phyloP scores from a whole-genome alignment of 2,888 invertebrate genomes.

The Stratiomys singularior region DNA sequence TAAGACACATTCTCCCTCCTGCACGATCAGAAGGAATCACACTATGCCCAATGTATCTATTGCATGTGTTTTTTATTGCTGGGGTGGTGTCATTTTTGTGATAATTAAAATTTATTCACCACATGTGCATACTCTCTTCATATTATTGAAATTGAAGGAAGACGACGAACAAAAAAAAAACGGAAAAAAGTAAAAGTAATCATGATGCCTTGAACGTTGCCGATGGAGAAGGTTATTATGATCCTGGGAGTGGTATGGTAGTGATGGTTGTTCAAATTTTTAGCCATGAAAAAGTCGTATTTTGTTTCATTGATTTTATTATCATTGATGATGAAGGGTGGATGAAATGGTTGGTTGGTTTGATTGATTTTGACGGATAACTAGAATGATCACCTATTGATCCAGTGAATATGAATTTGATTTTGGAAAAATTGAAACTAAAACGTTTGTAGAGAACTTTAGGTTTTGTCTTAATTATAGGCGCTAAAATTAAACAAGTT shows the following conservation, averaged over 20 bases:
- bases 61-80: constrained; percentile 14
- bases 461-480: no score
- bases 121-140: constrained; percentile 42
- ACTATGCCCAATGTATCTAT: no score
- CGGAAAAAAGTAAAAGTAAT: not conserved
- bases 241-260: not conserved
- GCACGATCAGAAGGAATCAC: no score
- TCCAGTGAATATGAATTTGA: no score
- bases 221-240: constrained; percentile 2
- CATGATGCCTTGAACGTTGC: not conserved
- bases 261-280: no score
- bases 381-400: no score
- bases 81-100: constrained; percentile 51
- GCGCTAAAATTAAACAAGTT: no score
- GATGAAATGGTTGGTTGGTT: not conserved
- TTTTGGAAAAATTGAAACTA: no score
- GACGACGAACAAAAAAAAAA: no score
- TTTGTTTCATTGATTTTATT: not conserved
- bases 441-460: no score
- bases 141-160: not conserved
- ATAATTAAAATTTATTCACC: constrained; percentile 52
- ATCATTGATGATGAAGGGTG: not conserved
- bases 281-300: not conserved
- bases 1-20: no score
- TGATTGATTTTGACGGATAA: not conserved